Conservation (phyloP, 1,140 invertebrate genomes). For the Antheraea mylitta region DNA sequence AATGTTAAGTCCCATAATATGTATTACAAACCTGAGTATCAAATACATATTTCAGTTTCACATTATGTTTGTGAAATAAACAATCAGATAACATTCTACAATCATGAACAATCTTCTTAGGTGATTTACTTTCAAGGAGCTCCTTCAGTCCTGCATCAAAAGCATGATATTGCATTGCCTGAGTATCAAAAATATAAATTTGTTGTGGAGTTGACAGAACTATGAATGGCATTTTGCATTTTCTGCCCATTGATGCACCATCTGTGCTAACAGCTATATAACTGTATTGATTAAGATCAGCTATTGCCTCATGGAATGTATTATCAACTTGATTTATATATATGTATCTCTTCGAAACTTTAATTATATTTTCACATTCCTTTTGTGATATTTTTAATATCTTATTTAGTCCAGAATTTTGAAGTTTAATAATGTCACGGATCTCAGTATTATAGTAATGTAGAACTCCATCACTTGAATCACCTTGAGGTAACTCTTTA, state of each 20-base stretch:
- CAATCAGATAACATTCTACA: conserved; percentile 75
- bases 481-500: conserved; percentile 52
- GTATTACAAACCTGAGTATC: conserved; percentile 68
- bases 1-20: neutral
- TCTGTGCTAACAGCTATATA: conserved; percentile 66
- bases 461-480: conserved; percentile 51
- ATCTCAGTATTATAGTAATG: conserved; percentile 71
- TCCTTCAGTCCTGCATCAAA: conserved; percentile 71
- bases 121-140: conserved; percentile 63
- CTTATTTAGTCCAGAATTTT: conserved; percentile 48
- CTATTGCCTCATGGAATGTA: conserved; percentile 63
- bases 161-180: conserved; percentile 70
- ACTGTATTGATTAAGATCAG: conserved; percentile 58
- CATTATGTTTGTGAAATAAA: conserved; percentile 73
- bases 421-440: conserved; percentile 58
- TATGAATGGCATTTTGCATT: conserved; percentile 73
- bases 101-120: conserved; percentile 77
- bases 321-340: conserved; percentile 73
- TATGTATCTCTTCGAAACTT: conserved; percentile 65
- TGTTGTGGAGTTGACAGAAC: conserved; percentile 67
- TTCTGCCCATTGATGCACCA: conserved; percentile 69
- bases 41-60: conserved; percentile 72
- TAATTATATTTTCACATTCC: conserved; percentile 66
- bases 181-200: conserved; percentile 77
- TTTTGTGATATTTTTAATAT: conserved; percentile 65